Base-by-base conservation (phyloP, 2,113 vertebrate species). In the Probosciger aterrimus region DNA sequence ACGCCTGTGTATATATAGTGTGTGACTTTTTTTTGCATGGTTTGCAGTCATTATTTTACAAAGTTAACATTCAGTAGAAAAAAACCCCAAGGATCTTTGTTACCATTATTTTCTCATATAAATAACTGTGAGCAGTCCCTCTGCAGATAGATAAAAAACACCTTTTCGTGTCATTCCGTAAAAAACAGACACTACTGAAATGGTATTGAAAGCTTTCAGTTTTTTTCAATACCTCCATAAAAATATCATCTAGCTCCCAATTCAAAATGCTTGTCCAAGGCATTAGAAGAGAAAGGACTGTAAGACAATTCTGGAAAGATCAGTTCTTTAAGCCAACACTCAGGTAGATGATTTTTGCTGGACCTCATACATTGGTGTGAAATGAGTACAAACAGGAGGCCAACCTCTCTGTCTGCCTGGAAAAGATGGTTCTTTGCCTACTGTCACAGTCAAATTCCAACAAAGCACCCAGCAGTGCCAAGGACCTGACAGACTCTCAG, bases 61-160 rank as follows among this genome's bases (percentile, higher is more conserved):
- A 98, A 97, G 92, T 92, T 92, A 96, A 96, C 97, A 96, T 96
- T 96, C 89, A 90, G 97, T 98, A 97, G 80, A 97, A 97, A 98
- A 97, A 98, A 84, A 97, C 95, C 97, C 60, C 75, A 90, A 89
- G 60, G 68, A 60, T 92, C 74, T 95, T 92, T 93, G 92, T 95
- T 94, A 94, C 93, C 88, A 95, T 93, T 96, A 95, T 95, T 95
- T 93, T 89, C 94, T 95, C 96, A 88, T 97, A 97, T 96, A 97
- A 97, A 97, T 97, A 96, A 95, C 81, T 95, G 89, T 46, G 88
- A 96, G 93, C 92, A 96, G 95, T 96, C 90, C 95, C 86, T 95
- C 92, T 95, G 86, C 68, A 92, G 93, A 76, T 83, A 95, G 92
- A 81, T 97, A 94, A 96, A 97, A 97, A 97, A 97, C 87, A 93